Conservation (phyloP, 2,113 vertebrate genomes). For the Chroicocephalus ridibundus region DNA sequence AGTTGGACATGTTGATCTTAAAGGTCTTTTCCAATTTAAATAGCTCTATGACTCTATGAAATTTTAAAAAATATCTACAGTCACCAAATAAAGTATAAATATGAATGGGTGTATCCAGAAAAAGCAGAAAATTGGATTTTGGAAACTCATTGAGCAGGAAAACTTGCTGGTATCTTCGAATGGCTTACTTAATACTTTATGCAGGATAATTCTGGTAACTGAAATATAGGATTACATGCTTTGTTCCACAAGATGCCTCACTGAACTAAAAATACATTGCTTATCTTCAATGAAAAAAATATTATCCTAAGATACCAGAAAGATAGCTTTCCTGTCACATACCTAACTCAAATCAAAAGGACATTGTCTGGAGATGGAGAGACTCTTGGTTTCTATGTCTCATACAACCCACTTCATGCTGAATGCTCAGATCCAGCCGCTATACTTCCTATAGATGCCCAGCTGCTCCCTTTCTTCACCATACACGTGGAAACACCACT, state of each 20-base stretch:
- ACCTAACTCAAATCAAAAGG: not conserved
- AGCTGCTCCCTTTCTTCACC: not conserved
- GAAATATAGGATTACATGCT: not conserved
- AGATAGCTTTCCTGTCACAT: not conserved
- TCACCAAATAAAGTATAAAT: not conserved
- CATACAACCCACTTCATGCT: not conserved
- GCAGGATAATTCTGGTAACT: not conserved
- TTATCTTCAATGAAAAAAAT: not conserved
- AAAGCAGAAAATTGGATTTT: not conserved
- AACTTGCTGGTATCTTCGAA: not conserved
- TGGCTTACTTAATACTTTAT: not conserved
- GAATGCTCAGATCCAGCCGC: not conserved
- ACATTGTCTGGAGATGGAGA: not conserved
- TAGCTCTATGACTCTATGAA: not conserved
- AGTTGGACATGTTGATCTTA: rapidly evolving
- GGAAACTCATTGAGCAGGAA: not conserved
- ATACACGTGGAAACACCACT: not conserved
- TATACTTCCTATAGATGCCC: not conserved
- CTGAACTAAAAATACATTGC: not conserved
- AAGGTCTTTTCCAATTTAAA: not conserved
- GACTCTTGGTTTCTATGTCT: not conserved
- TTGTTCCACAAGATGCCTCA: not conserved
- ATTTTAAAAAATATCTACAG: not conserved
- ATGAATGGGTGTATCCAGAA: not conserved
- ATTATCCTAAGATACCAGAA: not conserved